phyloP scores from a whole-genome alignment of 2,113 vertebrate genomes.

The Canis aureus region DNA sequence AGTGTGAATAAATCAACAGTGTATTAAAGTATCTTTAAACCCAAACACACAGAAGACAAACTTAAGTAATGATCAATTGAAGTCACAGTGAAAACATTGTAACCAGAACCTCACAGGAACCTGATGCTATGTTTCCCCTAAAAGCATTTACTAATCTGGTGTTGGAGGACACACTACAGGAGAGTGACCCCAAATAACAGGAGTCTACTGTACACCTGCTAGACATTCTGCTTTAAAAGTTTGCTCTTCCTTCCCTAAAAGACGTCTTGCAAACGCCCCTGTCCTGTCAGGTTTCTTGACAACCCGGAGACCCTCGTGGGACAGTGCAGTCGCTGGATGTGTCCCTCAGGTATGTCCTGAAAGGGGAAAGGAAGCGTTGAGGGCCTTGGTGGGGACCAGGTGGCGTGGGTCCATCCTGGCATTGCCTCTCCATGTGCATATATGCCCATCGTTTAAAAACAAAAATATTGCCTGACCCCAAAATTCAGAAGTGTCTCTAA shows the following conservation, averaged over 20 bases:
- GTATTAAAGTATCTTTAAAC: not conserved
- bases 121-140: not conserved
- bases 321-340: not conserved
- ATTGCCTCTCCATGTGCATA: not conserved
- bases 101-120: not conserved
- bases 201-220: fast-evolving
- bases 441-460: not conserved
- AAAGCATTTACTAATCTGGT: not conserved
- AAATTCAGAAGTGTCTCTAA: not conserved
- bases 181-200: not conserved
- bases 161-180: fast-evolving
- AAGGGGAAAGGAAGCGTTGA: not conserved
- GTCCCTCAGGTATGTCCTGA: constrained; percentile 68
- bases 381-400: fast-evolving
- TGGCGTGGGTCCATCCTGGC: fast-evolving
- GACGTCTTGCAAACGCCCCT: not conserved
- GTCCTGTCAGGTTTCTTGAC: constrained; percentile 66
- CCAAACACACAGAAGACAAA: not conserved
- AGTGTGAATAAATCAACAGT: not conserved
- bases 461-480: too few relatives aligned
- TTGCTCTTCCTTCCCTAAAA: not conserved
- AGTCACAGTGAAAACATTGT: not conserved
- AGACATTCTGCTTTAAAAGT: not conserved
- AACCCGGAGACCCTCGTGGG: constrained; percentile 33
- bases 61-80: not conserved